phyloP scores from a whole-genome alignment of 2,797 vertebrate species.

The Tinamus major region DNA sequence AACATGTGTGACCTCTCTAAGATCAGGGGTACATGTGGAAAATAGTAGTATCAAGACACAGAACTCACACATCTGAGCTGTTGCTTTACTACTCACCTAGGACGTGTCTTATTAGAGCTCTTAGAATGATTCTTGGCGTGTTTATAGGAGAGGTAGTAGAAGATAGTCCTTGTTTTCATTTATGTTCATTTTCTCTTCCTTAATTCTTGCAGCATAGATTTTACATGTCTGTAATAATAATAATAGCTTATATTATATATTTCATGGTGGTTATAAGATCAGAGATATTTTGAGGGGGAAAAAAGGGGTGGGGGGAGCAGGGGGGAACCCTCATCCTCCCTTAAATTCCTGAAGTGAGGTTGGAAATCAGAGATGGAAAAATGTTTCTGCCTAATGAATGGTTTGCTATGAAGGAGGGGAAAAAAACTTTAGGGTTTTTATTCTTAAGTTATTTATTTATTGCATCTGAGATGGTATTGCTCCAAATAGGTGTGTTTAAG shows the following conservation, averaged over 20 bases:
- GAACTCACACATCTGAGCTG: background rate
- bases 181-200: background rate
- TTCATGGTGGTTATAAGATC: background rate
- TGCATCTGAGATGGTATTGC: background rate
- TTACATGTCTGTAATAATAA: no score
- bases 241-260: no score
- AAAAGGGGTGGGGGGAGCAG: background rate
- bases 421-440: background rate
- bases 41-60: accelerated
- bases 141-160: background rate
- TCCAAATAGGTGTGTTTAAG: background rate
- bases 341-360: background rate
- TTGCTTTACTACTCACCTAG: background rate
- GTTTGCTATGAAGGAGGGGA: background rate
- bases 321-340: background rate
- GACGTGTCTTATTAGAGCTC: background rate
- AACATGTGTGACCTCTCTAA: accelerated
- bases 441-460: background rate
- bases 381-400: background rate
- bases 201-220: background rate
- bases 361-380: background rate
- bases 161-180: background rate
- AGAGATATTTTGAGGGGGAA: background rate
- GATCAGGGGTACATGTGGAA: background rate
- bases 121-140: background rate